phyloP scores from a whole-genome alignment of 2,113 vertebrate species.

The Sceloporus undulatus region DNA sequence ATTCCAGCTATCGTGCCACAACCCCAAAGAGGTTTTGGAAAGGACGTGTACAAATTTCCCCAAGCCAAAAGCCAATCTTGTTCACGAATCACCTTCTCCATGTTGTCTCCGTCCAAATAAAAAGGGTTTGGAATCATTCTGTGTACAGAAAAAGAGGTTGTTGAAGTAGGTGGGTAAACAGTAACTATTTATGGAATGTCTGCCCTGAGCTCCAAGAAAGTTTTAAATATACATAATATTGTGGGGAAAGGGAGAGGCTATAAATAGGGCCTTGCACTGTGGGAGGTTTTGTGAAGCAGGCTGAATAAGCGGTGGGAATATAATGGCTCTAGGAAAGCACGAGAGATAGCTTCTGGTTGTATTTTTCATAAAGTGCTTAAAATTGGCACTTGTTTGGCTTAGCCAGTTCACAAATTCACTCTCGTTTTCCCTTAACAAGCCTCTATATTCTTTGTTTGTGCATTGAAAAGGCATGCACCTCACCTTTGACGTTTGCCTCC shows the following conservation, averaged over 20 bases:
- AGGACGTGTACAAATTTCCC: neutral
- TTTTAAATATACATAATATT: slow-evolving; percentile 29
- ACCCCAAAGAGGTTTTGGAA: neutral
- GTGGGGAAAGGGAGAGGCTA: slow-evolving; percentile 15
- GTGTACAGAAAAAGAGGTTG: slow-evolving; percentile 20
- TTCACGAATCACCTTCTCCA: neutral
- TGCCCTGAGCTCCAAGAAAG: neutral
- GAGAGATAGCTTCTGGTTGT: neutral
- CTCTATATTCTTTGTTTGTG: neutral
- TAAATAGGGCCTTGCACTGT: slow-evolving; percentile 24
- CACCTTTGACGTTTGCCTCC: neutral
- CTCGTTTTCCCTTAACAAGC: no score
- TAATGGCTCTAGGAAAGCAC: neutral
- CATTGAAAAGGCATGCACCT: no score
- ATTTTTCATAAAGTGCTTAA: neutral
- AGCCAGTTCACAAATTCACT: neutral
- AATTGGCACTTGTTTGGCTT: neutral
- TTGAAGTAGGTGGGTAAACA: slow-evolving; percentile 16
- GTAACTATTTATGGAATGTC: neutral
- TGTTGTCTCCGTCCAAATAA: slow-evolving; percentile 7
- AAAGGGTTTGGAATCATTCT: slow-evolving; percentile 13
- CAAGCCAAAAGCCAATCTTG: neutral
- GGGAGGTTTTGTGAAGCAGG: slow-evolving; percentile 10
- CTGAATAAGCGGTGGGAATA: slow-evolving; percentile 5
- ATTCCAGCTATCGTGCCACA: neutral